A percentile compares a stretch with the other conserved stretches of the same genome.
Conservation (phyloP, 2,113 vertebrate species). For the Plecotus auritus region DNA sequence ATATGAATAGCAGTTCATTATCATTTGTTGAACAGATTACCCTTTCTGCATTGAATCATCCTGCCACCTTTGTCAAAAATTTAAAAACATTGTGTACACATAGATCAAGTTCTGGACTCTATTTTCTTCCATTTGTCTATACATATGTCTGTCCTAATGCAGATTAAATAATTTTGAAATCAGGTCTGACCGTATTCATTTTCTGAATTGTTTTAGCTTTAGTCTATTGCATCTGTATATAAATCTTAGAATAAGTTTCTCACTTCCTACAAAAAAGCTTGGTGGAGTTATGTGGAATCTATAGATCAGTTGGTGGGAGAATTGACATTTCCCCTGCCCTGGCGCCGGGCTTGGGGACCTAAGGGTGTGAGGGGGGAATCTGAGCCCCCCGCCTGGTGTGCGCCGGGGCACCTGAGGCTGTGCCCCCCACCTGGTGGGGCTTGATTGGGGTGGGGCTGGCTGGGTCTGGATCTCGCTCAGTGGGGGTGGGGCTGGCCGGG, state of each 20-base stretch:
- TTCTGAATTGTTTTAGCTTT: background rate
- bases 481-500: too few relatives aligned
- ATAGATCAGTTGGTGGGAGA: background rate
- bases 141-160: background rate
- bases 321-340: too few relatives aligned
- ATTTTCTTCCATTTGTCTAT: background rate
- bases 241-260: background rate
- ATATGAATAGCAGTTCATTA: background rate
- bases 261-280: background rate
- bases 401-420: too few relatives aligned
- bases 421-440: too few relatives aligned
- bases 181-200: background rate
- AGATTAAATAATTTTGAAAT: background rate
- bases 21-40: background rate
- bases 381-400: too few relatives aligned
- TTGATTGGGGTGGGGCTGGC: too few relatives aligned
- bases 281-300: background rate
- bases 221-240: background rate
- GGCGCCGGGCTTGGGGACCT: too few relatives aligned
- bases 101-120: background rate
- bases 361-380: too few relatives aligned
- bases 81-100: background rate
- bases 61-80: background rate
- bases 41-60: background rate
- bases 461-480: too few relatives aligned